These are phyloP conservation scores for Rhagoletis pomonella DNA, from an alignment of 1,140 invertebrate genomes.

Conservation along the genomic window DNA sequence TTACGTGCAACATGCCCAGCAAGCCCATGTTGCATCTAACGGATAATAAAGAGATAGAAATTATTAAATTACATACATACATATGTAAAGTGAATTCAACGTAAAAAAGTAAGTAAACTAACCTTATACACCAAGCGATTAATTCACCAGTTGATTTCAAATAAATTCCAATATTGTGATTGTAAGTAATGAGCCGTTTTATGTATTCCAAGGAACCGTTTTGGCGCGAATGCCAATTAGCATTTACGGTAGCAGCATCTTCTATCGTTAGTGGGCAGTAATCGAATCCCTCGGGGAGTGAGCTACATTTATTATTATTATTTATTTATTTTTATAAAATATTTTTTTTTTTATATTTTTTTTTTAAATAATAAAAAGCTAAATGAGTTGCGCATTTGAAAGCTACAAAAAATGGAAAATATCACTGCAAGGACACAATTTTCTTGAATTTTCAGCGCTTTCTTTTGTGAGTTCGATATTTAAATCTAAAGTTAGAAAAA, in stretches of 20 bases:
- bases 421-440: no score
- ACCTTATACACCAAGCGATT: slow-evolving; percentile 56
- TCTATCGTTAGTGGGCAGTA: background rate
- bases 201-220: slow-evolving; percentile 40
- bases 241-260: slow-evolving; percentile 39
- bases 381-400: no score
- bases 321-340: no score
- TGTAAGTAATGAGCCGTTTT: slow-evolving; percentile 35
- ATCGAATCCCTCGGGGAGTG: background rate
- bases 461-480: no score
- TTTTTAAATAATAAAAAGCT: no score
- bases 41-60: background rate
- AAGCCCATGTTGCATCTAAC: slow-evolving; percentile 10
- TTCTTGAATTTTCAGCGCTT: no score
- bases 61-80: background rate
- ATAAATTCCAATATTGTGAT: slow-evolving; percentile 42
- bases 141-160: slow-evolving; percentile 39
- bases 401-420: no score
- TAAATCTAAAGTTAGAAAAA: no score
- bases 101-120: background rate
- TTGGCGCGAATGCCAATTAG: slow-evolving; percentile 41
- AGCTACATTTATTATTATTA: no score
- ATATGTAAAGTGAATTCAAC: background rate
- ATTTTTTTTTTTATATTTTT: no score
- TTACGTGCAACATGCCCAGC: slow-evolving; percentile 29